Evolutionary conservation across 2,113 vertebrate genomes (phyloP).

Genomic region (Henicopernis longicauda): DNA sequence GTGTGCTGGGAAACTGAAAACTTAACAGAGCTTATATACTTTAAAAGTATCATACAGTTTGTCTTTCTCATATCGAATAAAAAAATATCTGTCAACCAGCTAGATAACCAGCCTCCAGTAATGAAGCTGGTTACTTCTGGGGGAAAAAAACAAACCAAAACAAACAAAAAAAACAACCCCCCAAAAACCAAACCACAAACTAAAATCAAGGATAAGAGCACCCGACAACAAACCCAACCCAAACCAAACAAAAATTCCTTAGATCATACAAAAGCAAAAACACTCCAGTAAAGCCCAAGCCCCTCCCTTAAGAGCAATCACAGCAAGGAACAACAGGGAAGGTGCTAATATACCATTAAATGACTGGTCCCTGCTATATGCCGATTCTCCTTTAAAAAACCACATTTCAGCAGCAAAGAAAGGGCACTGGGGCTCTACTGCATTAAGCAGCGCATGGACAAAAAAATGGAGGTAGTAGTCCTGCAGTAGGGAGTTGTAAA

Average conservation of each 20-base stretch:
- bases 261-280: neutral
- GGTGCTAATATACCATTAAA: neutral
- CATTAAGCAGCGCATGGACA: accelerated
- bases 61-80: neutral
- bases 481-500: neutral
- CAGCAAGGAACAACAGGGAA: neutral
- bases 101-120: neutral
- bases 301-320: neutral
- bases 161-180: neutral
- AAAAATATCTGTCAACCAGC: neutral
- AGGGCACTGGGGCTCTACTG: neutral
- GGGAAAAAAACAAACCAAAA: no score
- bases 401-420: neutral
- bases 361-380: neutral
- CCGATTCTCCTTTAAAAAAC: neutral
- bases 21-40: neutral
- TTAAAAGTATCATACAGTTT: neutral
- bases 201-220: neutral
- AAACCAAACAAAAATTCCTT: neutral
- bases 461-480: neutral
- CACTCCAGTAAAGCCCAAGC: neutral
- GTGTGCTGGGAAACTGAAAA: neutral
- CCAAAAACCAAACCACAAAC: neutral
- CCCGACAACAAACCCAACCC: neutral
- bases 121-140: neutral